Conservation (phyloP, 2,888 invertebrate species). For the Tinea trinotella region DNA sequence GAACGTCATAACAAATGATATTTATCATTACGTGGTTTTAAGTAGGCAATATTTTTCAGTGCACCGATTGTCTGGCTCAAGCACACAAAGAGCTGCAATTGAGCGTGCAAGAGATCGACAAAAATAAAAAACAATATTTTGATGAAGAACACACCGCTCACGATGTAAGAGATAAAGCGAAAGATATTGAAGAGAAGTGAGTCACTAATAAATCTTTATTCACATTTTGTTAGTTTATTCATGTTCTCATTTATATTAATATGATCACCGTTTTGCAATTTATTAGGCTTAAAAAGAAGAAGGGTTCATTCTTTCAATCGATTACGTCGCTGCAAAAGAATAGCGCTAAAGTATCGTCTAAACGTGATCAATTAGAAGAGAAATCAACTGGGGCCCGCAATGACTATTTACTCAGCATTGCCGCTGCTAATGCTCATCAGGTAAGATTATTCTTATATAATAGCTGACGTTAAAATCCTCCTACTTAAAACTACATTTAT, state of each 20-base stretch:
- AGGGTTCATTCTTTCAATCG: constrained; percentile 96
- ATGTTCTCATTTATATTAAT: constrained; percentile 19
- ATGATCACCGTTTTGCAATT: constrained; percentile 10
- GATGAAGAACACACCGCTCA: constrained; percentile 97
- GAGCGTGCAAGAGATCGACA: constrained; percentile 91
- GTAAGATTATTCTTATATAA: too few relatives aligned
- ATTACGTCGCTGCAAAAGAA: constrained; percentile 96
- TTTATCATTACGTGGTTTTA: not conserved
- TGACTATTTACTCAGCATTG: constrained; percentile 91
- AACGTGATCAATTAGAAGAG: constrained; percentile 92
- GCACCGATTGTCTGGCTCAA: constrained; percentile 85
- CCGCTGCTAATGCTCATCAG: constrained; percentile 95
- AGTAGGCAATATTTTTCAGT: constrained; percentile 49
- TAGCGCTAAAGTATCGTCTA: constrained; percentile 95
- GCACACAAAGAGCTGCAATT: constrained; percentile 92
- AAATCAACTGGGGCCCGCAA: constrained; percentile 95
- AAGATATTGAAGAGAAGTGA: constrained; percentile 95
- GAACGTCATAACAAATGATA: not conserved
- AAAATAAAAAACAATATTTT: constrained; percentile 94
- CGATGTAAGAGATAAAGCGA: constrained; percentile 94
- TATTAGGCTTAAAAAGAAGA: constrained; percentile 92
- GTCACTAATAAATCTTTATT: constrained; percentile 25
- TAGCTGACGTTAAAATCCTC: too few relatives aligned
- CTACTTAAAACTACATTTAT: not conserved
- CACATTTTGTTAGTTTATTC: not conserved